Base-by-base conservation (phyloP, 2,797 vertebrate species). In the Eleutherodactylus coqui region DNA sequence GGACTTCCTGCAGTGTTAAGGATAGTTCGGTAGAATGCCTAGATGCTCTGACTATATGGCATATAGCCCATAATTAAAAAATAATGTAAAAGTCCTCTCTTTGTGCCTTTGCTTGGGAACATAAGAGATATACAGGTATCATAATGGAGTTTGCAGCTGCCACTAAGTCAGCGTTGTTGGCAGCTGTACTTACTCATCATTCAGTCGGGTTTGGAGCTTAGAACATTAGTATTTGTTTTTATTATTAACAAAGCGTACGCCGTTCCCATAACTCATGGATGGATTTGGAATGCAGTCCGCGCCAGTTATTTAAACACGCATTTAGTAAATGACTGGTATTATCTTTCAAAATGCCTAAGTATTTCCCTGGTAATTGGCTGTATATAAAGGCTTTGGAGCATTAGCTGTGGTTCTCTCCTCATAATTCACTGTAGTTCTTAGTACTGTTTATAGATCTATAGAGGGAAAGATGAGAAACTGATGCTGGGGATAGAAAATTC, bases 301-400 rank as follows among this genome's bases (percentile, higher is more conserved):
- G 21, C 67, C 67, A 43, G 36, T 70, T 70, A 43, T 70, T 43
- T 43, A 41, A 43, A 24, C 67, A 41, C 4, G 67, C 38, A 19
- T 2, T 70, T 43, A 70, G 36, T 24, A 43, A 70, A 70, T 70
- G 67, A 70, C 17, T 49, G 45, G 47, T 38, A 76, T 76, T 76
- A 76, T 76, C 73, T 76, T 47, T 76, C 73, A 47, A 32, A 27
- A 27, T 47, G 45, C 29, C 43, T 16, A 8, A 29, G n/a, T 76
- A 76, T 76, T 34, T 76, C 43, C 47, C 45, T 10, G 19, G 47
- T 76, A 70, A 70, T 70, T 70, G 67, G 67, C 67, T 24, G 67
- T 70, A 70, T 70, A 70, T 70, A 43, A 70, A 24, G 17, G 38
- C 67, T 38, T 41, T n/a, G 24, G 67, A 70, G 67, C 67, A 70